phyloP scores from a whole-genome alignment of 1,140 invertebrate genomes.

The Oscheius sp. region DNA sequence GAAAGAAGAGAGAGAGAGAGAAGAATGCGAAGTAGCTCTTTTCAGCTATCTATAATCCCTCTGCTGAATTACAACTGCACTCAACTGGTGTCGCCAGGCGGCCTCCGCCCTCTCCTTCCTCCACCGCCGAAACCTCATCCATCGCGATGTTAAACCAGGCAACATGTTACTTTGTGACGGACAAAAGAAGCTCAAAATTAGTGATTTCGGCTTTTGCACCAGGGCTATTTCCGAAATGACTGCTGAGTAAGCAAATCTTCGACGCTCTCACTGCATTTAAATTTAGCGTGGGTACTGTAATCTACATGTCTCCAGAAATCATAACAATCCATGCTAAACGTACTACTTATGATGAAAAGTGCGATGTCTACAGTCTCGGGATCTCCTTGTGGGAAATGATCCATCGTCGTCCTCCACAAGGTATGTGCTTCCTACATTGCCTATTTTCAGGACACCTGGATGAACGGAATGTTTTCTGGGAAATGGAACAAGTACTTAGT shows the following conservation, averaged over 20 bases:
- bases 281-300: not conserved
- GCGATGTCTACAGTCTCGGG: slow-evolving; percentile 1
- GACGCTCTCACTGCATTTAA: not conserved
- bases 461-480: no score
- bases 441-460: no score
- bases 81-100: not conserved
- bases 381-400: slow-evolving; percentile 4
- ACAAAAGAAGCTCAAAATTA: not conserved
- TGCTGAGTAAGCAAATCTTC: not conserved
- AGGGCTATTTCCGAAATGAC: not conserved
- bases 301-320: not conserved
- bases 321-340: not conserved
- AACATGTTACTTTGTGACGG: not conserved
- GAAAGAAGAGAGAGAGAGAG: no score
- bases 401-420: not conserved
- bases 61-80: not conserved
- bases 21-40: no score
- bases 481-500: no score
- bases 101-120: not conserved
- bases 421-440: no score
- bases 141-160: not conserved
- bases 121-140: not conserved
- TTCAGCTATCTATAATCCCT: not conserved
- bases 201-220: not conserved
- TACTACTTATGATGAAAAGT: not conserved